These are phyloP conservation scores for Erpetoichthys calabaricus DNA, from an alignment of 2,797 vertebrate species.

Conservation along the genomic window DNA sequence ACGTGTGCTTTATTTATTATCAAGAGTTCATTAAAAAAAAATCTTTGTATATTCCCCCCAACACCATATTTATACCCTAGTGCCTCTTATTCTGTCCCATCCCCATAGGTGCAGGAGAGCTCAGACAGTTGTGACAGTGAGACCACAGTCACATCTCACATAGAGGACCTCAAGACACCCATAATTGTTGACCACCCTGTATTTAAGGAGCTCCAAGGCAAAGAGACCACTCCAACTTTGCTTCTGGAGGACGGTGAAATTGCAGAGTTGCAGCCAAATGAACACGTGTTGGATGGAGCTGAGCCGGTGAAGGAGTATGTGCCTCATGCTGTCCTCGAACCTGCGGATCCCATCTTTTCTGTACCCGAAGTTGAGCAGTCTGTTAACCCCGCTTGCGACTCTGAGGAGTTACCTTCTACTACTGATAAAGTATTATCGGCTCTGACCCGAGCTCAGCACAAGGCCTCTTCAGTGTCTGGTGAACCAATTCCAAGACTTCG, in stretches of 20 bases:
- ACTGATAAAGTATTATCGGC: conserved; percentile 36
- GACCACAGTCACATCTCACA: conserved; percentile 74
- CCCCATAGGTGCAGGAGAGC: conserved; percentile 70
- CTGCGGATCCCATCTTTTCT: conserved; percentile 29
- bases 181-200: conserved; percentile 42
- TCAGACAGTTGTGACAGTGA: conserved; percentile 95
- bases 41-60: too few species aligned
- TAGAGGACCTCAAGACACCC: conserved; percentile 55
- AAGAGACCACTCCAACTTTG: conserved; percentile 7
- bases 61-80: too few species aligned
- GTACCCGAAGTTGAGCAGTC: conserved; percentile 13
- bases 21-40: too few species aligned
- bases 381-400: conserved; percentile 13
- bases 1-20: conserved; percentile 4
- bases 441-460: conserved; percentile 41
- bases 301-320: conserved; percentile 33
- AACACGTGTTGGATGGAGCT: conserved; percentile 11
- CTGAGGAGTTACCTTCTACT: conserved; percentile 11
- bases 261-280: background rate
- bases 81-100: conserved; percentile 5
- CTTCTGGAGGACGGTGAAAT: background rate
- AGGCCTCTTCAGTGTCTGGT: conserved; percentile 26
- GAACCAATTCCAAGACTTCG: conserved; percentile 30
- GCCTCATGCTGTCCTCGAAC: conserved; percentile 55
- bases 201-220: conserved; percentile 28